Conservation (phyloP, 2,113 vertebrate genomes). For the Phyllopteryx taeniolatus region DNA sequence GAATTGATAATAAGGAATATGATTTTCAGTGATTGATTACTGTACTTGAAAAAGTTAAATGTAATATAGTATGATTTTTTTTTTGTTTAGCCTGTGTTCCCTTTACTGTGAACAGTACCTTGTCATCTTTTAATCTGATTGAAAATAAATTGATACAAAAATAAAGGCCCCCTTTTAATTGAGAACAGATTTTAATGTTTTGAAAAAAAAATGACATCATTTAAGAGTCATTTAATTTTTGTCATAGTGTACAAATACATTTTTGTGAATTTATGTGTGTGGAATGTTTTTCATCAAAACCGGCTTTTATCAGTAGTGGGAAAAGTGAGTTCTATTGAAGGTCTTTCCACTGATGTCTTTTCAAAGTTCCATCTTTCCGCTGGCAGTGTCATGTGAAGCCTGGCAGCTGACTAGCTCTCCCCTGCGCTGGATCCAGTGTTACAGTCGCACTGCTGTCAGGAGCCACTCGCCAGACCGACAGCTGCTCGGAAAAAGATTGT, state of each 20-base stretch:
- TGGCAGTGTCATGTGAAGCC: constrained; percentile 53
- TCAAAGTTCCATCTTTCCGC: constrained; percentile 58
- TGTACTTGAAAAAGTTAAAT: no score
- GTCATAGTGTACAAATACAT: constrained; percentile 10
- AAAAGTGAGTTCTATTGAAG: constrained; percentile 40
- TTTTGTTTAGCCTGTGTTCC: background rate
- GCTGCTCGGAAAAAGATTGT: constrained; percentile 56
- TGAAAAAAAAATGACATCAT: background rate
- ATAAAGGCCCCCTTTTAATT: background rate
- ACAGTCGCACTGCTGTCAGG: constrained; percentile 45
- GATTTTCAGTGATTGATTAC: no score
- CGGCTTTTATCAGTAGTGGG: constrained; percentile 39
- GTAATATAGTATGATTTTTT: no score
- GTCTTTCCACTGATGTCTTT: constrained; percentile 56
- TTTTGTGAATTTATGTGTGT: constrained; percentile 8
- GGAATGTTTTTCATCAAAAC: constrained; percentile 22
- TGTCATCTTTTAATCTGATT: background rate
- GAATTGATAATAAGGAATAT: no score
- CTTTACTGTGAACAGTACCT: background rate
- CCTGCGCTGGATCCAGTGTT: constrained; percentile 50
- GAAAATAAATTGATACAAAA: background rate
- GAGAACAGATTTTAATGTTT: background rate
- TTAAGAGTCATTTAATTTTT: constrained; percentile 3
- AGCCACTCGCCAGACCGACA: constrained; percentile 49
- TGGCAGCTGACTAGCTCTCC: constrained; percentile 53